phyloP scores from a whole-genome alignment of 2,113 vertebrate genomes.

The Mus spicilegus region DNA sequence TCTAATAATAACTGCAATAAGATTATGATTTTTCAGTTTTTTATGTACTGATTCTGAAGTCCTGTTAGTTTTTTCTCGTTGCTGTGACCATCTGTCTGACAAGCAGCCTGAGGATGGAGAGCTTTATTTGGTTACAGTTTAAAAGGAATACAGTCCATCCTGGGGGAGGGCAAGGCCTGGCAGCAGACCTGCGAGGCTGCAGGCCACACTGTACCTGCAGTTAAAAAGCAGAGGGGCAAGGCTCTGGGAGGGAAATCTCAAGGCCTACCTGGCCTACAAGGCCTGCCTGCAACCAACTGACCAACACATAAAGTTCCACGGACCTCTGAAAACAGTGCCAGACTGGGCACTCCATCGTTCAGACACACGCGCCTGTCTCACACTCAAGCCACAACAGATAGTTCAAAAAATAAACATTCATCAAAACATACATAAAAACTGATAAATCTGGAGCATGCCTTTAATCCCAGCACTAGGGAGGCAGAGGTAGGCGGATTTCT shows the following conservation, averaged over 20 bases:
- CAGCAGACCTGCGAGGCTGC: background rate
- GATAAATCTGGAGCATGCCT: too few species aligned
- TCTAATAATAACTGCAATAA: background rate
- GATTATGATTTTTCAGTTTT: constrained; percentile 44
- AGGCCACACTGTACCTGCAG: background rate
- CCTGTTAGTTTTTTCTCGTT: background rate
- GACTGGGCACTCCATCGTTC: background rate
- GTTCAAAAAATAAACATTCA: background rate
- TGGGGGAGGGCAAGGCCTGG: background rate
- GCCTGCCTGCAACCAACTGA: background rate
- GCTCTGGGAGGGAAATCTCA: background rate
- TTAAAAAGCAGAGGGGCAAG: background rate
- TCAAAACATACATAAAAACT: background rate
- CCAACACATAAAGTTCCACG: background rate
- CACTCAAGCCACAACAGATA: background rate
- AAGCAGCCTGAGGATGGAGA: background rate
- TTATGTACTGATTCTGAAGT: background rate
- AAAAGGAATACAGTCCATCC: background rate
- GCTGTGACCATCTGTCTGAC: background rate
- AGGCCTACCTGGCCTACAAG: background rate
- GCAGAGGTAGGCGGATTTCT: too few species aligned
- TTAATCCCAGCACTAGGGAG: too few species aligned
- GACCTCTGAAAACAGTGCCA: background rate
- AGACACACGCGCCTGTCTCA: background rate
- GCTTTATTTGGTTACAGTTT: background rate